Evolutionary conservation across 2,888 invertebrate genomes (phyloP).

Genomic region (Lumbricus terrestris): DNA sequence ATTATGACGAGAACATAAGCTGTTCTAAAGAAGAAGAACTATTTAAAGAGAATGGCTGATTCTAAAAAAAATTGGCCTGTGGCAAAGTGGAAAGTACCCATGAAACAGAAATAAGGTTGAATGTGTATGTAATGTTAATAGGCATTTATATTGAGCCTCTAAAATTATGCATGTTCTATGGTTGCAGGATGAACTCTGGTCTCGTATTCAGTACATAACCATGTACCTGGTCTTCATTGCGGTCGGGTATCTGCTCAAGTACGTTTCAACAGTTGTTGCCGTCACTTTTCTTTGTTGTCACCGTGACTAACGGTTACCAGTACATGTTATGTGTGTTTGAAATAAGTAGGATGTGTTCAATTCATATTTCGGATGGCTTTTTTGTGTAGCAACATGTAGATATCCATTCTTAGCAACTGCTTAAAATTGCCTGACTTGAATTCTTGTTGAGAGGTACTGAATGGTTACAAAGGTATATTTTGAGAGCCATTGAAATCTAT

Average conservation of each 20-base stretch:
- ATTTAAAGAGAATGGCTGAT: neutral
- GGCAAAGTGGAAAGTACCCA: neutral
- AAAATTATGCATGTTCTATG: conserved; percentile 14
- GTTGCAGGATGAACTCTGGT: conserved; percentile 77
- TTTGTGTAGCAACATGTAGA: no score
- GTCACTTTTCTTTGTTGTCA: neutral
- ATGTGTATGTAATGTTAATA: neutral
- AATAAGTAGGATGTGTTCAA: neutral
- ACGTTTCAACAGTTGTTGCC: conserved; percentile 58
- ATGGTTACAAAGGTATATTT: no score
- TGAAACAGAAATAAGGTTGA: neutral
- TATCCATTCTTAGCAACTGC: no score
- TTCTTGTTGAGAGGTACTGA: no score
- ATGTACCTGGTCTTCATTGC: conserved; percentile 78
- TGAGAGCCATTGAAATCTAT: no score
- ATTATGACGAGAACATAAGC: neutral
- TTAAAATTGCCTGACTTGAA: neutral
- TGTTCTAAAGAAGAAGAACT: neutral
- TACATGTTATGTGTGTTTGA: neutral
- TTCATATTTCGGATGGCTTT: neutral
- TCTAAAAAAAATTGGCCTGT: neutral
- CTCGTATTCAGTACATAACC: conserved; percentile 74
- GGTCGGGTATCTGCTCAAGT: conserved; percentile 87
- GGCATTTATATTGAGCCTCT: neutral
- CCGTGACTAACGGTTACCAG: neutral